Percentiles rank a stretch among this genome's conserved stretches.
These are phyloP conservation scores for Drosophila histrio DNA, from an alignment of 2,888 invertebrate genomes.

Conservation along the genomic window DNA sequence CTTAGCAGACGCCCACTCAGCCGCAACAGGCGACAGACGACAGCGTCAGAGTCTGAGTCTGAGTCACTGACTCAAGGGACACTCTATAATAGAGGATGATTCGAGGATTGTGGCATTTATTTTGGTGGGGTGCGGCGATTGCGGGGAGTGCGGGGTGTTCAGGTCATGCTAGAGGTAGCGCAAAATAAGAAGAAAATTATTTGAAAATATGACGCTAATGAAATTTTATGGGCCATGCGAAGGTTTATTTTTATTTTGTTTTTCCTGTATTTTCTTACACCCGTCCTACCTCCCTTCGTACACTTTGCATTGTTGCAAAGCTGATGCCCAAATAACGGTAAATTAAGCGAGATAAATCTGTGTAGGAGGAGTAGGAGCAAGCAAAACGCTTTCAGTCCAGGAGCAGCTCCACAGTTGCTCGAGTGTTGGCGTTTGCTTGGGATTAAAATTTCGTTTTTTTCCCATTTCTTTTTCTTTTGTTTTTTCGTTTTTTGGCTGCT, in stretches of 20 bases:
- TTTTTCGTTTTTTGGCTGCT: slow-evolving; percentile 11
- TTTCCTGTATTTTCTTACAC: slow-evolving; percentile 52
- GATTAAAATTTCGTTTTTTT: slow-evolving; percentile 69
- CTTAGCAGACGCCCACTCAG: slow-evolving; percentile 69
- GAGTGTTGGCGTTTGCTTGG: slow-evolving; percentile 62
- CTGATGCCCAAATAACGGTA: slow-evolving; percentile 80
- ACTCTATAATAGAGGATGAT: slow-evolving; percentile 55
- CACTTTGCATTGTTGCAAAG: slow-evolving; percentile 68
- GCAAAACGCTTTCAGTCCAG: not conserved
- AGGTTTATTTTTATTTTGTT: slow-evolving; percentile 79
- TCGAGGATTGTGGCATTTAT: slow-evolving; percentile 19
- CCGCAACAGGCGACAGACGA: slow-evolving; percentile 61
- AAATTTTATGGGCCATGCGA: slow-evolving; percentile 81
- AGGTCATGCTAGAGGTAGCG: slow-evolving; percentile 53
- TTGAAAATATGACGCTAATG: slow-evolving; percentile 80
- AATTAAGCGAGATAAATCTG: slow-evolving; percentile 78
- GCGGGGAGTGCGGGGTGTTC: slow-evolving; percentile 1
- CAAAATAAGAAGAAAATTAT: slow-evolving; percentile 70
- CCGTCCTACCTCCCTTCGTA: not conserved
- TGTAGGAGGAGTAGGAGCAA: slow-evolving; percentile 37
- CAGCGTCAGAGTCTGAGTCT: slow-evolving; percentile 1
- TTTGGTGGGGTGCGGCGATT: not conserved
- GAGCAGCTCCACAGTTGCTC: slow-evolving; percentile 32
- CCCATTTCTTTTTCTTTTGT: slow-evolving; percentile 30
- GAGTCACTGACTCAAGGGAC: slow-evolving; percentile 49